These are phyloP conservation scores for Diadegma fenestrale DNA, from an alignment of 2,888 invertebrate species.

Conservation along the genomic window DNA sequence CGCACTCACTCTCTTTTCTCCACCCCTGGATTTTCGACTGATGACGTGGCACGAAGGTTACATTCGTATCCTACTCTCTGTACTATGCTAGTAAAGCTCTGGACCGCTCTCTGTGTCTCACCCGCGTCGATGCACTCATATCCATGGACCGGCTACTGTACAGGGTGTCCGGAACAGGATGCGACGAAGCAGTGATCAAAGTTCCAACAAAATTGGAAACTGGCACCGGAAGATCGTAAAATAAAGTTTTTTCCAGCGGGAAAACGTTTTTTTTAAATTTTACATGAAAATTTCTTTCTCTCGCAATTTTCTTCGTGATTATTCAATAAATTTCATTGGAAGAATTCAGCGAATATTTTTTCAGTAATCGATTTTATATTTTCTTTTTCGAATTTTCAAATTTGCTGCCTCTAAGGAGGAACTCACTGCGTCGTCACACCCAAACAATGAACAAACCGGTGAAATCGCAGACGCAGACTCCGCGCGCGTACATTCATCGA, in stretches of 20 bases:
- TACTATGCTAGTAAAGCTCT: constrained; percentile 48
- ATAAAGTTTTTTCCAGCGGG: not conserved
- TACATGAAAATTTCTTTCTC: not conserved
- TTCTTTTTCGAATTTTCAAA: not conserved
- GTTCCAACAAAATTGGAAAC: not conserved
- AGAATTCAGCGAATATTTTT: not conserved
- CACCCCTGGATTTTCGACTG: constrained; percentile 69
- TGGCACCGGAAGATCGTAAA: not conserved
- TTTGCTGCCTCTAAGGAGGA: not conserved
- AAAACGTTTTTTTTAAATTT: not conserved
- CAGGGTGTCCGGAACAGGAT: not conserved
- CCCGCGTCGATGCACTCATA: constrained; percentile 41
- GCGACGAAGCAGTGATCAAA: not conserved
- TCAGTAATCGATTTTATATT: not conserved
- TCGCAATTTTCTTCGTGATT: not conserved
- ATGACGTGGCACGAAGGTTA: constrained; percentile 80
- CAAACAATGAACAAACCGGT: constrained; percentile 45
- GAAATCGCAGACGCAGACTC: constrained; percentile 53
- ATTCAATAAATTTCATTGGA: not conserved
- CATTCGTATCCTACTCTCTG: constrained; percentile 72
- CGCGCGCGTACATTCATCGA: constrained; percentile 53
- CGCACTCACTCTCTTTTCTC: constrained; percentile 8
- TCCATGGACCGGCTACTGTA: not conserved
- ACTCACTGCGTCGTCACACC: not conserved
- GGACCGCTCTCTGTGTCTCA: constrained; percentile 44